phyloP scores from a whole-genome alignment of 2,113 vertebrate species.

The Actenoides hombroni region DNA sequence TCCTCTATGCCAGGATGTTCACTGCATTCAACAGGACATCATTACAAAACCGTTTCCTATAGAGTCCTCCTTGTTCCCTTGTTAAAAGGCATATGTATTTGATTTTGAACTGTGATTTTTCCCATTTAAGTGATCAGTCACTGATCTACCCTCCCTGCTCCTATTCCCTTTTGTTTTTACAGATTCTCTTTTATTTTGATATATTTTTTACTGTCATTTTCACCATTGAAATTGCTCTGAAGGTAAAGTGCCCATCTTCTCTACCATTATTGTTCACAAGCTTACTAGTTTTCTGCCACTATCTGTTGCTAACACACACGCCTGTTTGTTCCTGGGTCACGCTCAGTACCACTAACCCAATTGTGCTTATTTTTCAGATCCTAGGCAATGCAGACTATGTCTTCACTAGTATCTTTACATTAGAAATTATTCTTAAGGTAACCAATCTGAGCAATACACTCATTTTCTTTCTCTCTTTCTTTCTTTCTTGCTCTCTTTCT shows the following conservation, averaged over 20 bases:
- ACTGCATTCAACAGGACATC: slow-evolving; percentile 4
- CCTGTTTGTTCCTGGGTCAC: slow-evolving; percentile 61
- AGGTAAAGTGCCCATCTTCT: slow-evolving; percentile 75
- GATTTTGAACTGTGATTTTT: slow-evolving; percentile 41
- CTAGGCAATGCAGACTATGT: slow-evolving; percentile 99
- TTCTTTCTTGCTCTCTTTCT: not conserved
- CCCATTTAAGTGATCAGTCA: slow-evolving; percentile 19
- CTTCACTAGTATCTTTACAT: slow-evolving; percentile 99
- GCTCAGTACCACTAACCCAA: slow-evolving; percentile 71
- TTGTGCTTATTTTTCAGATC: slow-evolving; percentile 90
- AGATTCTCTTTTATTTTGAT: slow-evolving; percentile 87
- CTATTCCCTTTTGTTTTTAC: slow-evolving; percentile 78
- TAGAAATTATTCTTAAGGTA: slow-evolving; percentile 99
- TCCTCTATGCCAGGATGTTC: slow-evolving; percentile 20
- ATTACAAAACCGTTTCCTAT: not conserved
- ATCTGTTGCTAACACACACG: slow-evolving; percentile 71
- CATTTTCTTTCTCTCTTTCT: not conserved
- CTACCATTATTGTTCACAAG: not conserved
- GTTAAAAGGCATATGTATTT: not conserved
- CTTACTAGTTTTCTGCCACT: slow-evolving; percentile 53
- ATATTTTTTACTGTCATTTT: slow-evolving; percentile 87
- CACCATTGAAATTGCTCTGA: slow-evolving; percentile 87
- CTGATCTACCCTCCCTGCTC: slow-evolving; percentile 40
- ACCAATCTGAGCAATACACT: slow-evolving; percentile 67
- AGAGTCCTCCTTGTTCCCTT: not conserved